These are phyloP conservation scores for Idaea aversata DNA, from an alignment of 2,888 invertebrate genomes.

Conservation along the genomic window DNA sequence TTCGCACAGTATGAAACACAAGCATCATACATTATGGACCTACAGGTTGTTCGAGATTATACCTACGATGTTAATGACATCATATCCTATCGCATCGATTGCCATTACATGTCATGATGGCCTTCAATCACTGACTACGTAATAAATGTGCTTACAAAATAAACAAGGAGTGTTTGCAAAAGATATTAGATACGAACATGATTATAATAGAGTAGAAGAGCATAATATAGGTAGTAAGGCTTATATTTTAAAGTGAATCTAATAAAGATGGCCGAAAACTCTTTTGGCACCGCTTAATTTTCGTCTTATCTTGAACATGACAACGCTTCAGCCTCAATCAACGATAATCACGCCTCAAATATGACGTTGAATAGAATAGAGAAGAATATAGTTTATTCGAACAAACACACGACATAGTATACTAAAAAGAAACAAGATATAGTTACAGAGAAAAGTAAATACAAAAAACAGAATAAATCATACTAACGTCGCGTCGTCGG, in stretches of 20 bases:
- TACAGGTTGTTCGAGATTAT: neutral
- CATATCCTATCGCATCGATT: neutral
- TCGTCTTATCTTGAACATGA: too few relatives aligned
- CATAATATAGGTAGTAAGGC: neutral
- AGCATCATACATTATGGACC: neutral
- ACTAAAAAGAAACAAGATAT: too few relatives aligned
- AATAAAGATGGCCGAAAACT: too few relatives aligned
- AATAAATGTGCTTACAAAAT: neutral
- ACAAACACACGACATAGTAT: too few relatives aligned
- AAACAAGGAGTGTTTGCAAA: neutral
- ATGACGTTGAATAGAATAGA: too few relatives aligned
- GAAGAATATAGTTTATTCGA: too few relatives aligned
- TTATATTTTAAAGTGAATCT: neutral
- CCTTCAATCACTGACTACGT: neutral
- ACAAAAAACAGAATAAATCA: too few relatives aligned
- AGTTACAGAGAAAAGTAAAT: too few relatives aligned
- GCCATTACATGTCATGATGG: neutral
- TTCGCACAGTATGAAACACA: neutral
- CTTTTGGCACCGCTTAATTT: too few relatives aligned
- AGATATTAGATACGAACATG: neutral
- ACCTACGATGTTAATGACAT: neutral
- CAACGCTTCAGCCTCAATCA: too few relatives aligned
- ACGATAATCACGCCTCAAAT: too few relatives aligned
- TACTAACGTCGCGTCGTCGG: too few relatives aligned
- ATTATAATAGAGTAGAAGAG: neutral